Conservation (phyloP, 2,113 vertebrate genomes). For the Etheostoma spectabile region DNA sequence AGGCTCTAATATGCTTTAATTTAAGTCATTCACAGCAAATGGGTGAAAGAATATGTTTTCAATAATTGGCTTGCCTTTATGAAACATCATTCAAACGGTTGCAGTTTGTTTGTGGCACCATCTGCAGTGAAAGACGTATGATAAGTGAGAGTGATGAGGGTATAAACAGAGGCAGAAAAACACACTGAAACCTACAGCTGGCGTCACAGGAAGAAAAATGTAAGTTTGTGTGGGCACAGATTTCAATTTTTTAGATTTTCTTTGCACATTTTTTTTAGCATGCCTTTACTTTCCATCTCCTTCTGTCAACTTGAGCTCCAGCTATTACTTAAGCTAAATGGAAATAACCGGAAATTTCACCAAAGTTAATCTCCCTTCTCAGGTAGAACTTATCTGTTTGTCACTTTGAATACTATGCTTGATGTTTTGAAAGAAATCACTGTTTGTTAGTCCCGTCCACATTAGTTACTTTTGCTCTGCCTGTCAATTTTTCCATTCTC, state of each 20-base stretch:
- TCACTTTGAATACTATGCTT: conserved; percentile 28
- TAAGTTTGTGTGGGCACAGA: conserved; percentile 27
- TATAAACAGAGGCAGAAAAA: conserved; percentile 65
- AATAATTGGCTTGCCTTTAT: conserved; percentile 76
- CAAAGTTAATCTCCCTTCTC: conserved; percentile 20
- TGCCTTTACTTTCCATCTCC: conserved; percentile 40
- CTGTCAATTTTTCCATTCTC: not conserved
- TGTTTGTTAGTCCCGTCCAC: not conserved
- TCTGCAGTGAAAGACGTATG: conserved; percentile 78
- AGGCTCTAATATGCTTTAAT: conserved; percentile 76
- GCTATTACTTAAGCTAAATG: conserved; percentile 29
- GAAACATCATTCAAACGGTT: conserved; percentile 77
- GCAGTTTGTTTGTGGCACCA: conserved; percentile 81
- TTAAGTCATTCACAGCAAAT: conserved; percentile 80
- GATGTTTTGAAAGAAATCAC: not conserved
- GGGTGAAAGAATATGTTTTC: conserved; percentile 71
- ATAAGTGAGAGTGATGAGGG: conserved; percentile 70
- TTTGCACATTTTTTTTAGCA: conserved; percentile 42
- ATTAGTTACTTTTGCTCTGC: not conserved
- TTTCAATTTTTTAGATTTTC: conserved; percentile 38
- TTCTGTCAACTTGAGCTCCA: conserved; percentile 26
- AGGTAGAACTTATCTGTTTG: conserved; percentile 20
- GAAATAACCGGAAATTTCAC: conserved; percentile 21
- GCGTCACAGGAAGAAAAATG: conserved; percentile 51
- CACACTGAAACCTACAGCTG: conserved; percentile 60